Base-by-base conservation (phyloP, 2,888 invertebrate species). In the Cryptophagus acutangulus region DNA sequence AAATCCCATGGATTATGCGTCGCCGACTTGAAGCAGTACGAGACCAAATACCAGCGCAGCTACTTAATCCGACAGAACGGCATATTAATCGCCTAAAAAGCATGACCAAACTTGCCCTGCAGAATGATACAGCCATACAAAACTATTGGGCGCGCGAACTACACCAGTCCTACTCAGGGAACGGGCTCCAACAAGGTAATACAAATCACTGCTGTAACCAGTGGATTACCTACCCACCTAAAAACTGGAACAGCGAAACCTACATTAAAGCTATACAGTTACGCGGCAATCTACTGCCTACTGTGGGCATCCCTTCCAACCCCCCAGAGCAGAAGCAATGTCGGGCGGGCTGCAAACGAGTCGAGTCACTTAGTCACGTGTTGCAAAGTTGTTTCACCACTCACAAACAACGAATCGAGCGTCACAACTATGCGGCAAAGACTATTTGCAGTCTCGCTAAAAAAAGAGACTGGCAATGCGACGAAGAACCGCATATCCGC, bases 201-300 rank as follows among this genome's bases (percentile, higher is more conserved):
- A n/a, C n/a, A n/a, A n/a, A n/a, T n/a, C n/a, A n/a, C n/a, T n/a
- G n/a, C n/a, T n/a, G n/a, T n/a, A n/a, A n/a, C n/a, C n/a, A n/a
- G n/a, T 49, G 43, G 43, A 3, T 36, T 3, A 13, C 9, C n/a
- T 2, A 24, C 10, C 41, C 34, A 6, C 58, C 55, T 0, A 3
- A 18, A 0, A 52, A 43, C 9, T 59, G 59, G 59, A 39, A 49
- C 1, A 54, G 57, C 0, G 16, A 43, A 1, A 58, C 61, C 17
- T 59, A 47, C 28, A 48, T 55, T 1, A 34, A 44, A 5, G 53
- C 55, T 0, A 36, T 58, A 0, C 56, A 57, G 3, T 45, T 61
- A 0, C 31, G 55, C 1, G 39, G 40, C 0, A 55, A 50, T 33
- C 28, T 41, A 10, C 46, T 60, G 0, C 55, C 59, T 1, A 52